A percentile compares a stretch with the other conserved stretches of the same genome.
Conservation (phyloP, 2,797 vertebrate genomes). For the Alectoris magna region DNA sequence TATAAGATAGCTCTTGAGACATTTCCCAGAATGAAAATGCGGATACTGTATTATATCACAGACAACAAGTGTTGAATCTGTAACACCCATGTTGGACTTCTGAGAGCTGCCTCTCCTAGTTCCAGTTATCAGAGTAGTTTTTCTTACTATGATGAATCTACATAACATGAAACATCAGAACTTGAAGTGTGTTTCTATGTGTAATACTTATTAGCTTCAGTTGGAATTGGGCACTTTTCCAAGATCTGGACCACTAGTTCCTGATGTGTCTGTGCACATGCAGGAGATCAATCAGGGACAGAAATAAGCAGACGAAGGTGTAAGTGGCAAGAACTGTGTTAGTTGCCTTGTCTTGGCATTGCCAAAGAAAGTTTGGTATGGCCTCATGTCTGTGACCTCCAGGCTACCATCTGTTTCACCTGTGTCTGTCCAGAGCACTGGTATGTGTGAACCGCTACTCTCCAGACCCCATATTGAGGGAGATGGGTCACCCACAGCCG, state of each 20-base stretch:
- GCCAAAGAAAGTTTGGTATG: neutral
- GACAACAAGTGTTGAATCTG: neutral
- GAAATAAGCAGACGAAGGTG: neutral
- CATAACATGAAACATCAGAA: neutral
- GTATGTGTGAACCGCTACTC: rapidly evolving
- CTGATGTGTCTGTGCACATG: neutral
- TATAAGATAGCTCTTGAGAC: conserved; percentile 6
- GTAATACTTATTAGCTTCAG: neutral
- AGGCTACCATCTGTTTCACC: neutral
- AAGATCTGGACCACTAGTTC: neutral
- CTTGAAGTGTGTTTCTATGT: neutral
- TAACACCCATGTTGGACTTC: neutral
- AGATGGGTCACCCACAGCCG: neutral
- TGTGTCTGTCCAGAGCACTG: neutral
- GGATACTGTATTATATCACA: neutral
- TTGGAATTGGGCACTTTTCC: neutral
- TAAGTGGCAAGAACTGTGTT: neutral
- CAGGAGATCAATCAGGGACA: neutral
- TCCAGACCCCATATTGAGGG: rapidly evolving
- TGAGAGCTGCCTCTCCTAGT: neutral
- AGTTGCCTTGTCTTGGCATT: neutral
- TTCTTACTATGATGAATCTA: neutral
- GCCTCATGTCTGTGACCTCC: neutral
- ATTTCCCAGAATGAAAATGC: neutral
- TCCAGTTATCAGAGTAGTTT: neutral